phyloP scores from a whole-genome alignment of 1,140 invertebrate genomes.

The Cheumatopsyche charites region DNA sequence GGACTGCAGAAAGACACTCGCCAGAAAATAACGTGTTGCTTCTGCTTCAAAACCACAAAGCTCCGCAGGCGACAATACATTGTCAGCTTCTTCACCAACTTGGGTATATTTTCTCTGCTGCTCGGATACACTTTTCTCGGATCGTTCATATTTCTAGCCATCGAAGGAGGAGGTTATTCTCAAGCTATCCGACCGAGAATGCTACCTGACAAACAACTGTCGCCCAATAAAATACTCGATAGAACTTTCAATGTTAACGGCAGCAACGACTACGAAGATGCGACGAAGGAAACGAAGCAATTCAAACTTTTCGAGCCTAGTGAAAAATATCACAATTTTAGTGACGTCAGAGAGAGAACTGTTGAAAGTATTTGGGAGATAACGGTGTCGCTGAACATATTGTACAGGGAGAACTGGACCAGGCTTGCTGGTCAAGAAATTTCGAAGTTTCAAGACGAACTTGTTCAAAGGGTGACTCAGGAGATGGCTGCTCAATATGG shows the following conservation, averaged over 20 bases:
- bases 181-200: constrained; percentile 56
- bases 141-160: constrained; percentile 90
- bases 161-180: constrained; percentile 71
- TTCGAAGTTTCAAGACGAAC: constrained; percentile 74
- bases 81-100: constrained; percentile 78
- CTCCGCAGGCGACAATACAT: constrained; percentile 62
- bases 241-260: constrained; percentile 38
- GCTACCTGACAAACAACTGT: constrained; percentile 55
- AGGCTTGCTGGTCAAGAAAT: constrained; percentile 63
- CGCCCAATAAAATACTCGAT: constrained; percentile 28
- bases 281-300: neutral
- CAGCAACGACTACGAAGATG: constrained; percentile 39
- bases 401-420: constrained; percentile 96
- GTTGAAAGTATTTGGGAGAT: constrained; percentile 95
- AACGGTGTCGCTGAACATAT: constrained; percentile 90
- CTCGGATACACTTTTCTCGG: constrained; percentile 89
- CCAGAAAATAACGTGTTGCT: constrained; percentile 61
- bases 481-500: constrained; percentile 68
- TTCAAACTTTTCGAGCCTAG: constrained; percentile 52
- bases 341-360: constrained; percentile 68
- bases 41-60: constrained; percentile 63
- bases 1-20: constrained; percentile 22
- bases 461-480: constrained; percentile 79
- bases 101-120: constrained; percentile 85
- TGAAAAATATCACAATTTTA: constrained; percentile 57